Evolutionary conservation across 2,797 vertebrate genomes (phyloP), one percentile per base, ranked within the genome.

Genomic region (Dallia pectoralis): DNA sequence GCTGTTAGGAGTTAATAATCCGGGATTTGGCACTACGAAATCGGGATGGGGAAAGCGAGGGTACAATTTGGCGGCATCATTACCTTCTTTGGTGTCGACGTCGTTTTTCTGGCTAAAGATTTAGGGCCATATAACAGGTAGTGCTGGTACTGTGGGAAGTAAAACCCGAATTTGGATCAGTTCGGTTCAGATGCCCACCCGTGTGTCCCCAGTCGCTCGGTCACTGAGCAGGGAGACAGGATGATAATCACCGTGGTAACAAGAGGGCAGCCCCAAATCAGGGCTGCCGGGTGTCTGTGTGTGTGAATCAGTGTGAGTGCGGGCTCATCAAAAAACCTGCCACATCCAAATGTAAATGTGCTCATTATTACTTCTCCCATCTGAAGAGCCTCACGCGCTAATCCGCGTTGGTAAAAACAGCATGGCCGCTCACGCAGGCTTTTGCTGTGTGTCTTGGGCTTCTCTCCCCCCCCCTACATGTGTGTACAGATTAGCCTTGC

Each of bases 181-280:
- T 22, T 56, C 22, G 16, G 11, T 32, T 69, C 47, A 29, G 40
- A 29, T 12, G 12, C 64, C 33, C n/a, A 19, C 29, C 66, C 47
- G 22, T 67, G 22, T 67, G 22, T 48, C 40, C 40, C 30, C 25
- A 12, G 61, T 77, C 32, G 67, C 66, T 33, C 14, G 72, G 72
- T 80, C 78, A 72, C 68, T 75, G 67, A 67, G 68, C 67, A 69
- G 67, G 22, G 16, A 69, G 44, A 27, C 16, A 25, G 22, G 70
- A 85, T 82, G 75, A 85, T 83, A 83, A 85, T 83, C 69, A 56
- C 64, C 78, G 71, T 69, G 62, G 69, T 83, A 82, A 80, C 84
- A 81, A 74, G 80, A 80, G 77, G 84, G 78, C 70, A 82, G 74
- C 70, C 75, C 71, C 81, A 77, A 83, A 82, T 83, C 78, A 77